Evolutionary conservation across 2,113 vertebrate genomes (phyloP).

Genomic region (Lophura nycthemera): DNA sequence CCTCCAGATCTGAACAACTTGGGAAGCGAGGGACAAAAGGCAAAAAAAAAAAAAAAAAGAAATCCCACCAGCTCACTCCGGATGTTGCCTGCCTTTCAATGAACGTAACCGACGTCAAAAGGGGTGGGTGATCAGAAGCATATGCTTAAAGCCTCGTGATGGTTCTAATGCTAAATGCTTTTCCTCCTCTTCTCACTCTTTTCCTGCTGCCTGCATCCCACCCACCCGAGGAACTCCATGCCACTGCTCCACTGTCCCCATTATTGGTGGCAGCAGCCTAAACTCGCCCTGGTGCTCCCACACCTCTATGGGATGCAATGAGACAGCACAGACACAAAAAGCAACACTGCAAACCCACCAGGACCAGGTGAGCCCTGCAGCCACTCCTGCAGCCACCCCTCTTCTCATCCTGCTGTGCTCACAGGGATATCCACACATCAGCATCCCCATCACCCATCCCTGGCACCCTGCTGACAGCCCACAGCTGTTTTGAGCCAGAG

Average conservation of each 20-base stretch:
- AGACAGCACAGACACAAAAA: background rate
- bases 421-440: too few species aligned
- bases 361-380: background rate
- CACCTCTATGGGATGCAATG: rapidly evolving
- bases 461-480: too few species aligned
- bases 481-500: background rate
- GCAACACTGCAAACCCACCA: rapidly evolving
- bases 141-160: rapidly evolving
- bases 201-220: background rate
- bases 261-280: background rate
- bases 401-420: rapidly evolving
- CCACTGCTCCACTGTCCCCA: background rate
- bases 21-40: slow-evolving; percentile 34
- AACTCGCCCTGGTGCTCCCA: background rate
- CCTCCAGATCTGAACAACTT: slow-evolving; percentile 24
- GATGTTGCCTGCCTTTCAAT: background rate
- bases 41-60: too few species aligned
- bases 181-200: background rate
- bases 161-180: background rate
- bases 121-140: rapidly evolving
- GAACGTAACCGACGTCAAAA: background rate
- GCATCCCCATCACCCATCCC: too few species aligned
- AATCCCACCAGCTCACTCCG: background rate
- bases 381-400: background rate
- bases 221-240: background rate